Evolutionary conservation across 2,797 vertebrate species (phyloP), one percentile per base, ranked within the genome.

Genomic region (Melanotaenia maccullochi): DNA sequence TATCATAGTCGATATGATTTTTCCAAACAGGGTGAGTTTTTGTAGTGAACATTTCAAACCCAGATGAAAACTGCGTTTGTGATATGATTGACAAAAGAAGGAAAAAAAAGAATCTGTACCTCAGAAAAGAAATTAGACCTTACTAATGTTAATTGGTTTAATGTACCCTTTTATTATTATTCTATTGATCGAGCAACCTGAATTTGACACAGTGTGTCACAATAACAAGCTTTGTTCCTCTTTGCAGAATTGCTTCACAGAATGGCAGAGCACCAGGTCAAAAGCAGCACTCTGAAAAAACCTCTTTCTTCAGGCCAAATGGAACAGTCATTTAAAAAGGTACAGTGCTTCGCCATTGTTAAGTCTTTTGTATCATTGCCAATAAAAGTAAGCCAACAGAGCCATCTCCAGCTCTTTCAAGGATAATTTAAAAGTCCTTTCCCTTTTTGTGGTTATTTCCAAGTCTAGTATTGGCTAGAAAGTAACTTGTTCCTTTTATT

Each of bases 261-360:
- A 93, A 81, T 94, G 87, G 74, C 47, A 68, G 92, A 91, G 83
- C 90, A 60, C 28, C 93, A 71, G 89, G 89, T 96, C 92, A 95
- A 90, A 85, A 94, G 88, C 90, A 96, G 93, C 93, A 88, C 91
- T 88, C 92, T 91, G 79, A 93, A 94, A 93, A 96, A 91, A 85
- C 91, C 91, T 74, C 85, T 95, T 81, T 89, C 89, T 78, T 90
- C 93, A 76, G 90, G 92, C 87, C 93, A 88, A 90, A 85, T 93
- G 71, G 93, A 92, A 76, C 89, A 94, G 79, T 95, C 92, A 60
- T 92, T 97, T 87, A 94, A 94, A 87, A 97, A 96, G 96, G 96
- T 98, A 96, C 76, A 71, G 82, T 79, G 79, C 85, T 73, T 69
- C 62, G 77, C 71, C 67, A 68, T 85, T 68, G 68, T 62, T 83